Base-by-base conservation (phyloP, 2,797 vertebrate genomes). In the Sebastes kiyomatsui region DNA sequence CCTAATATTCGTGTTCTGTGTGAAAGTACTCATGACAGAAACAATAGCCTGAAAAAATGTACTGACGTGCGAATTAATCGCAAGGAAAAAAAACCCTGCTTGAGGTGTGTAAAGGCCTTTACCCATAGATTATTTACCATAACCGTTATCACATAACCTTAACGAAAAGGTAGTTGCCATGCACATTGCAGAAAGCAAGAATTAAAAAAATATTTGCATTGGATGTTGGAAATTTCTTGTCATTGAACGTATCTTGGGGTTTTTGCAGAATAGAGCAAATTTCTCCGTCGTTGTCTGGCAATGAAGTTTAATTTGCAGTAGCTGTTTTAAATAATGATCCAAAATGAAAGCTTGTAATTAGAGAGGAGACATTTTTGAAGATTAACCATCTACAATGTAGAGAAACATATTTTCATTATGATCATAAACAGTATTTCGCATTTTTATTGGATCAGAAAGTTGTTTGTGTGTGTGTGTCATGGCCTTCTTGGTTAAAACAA, bases 401-500 rank as follows among this genome's bases (percentile, higher is more conserved):
- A 72, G 10, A 62, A 38, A 54, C 67, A n/a, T 8, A 12, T 49
- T 73, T 68, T 62, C 7, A 14, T 72, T 69, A 59, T 20, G 20
- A 72, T 54, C 28, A 74, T 20, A 58, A 60, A 55, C 42, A 32
- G 8, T 27, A 49, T 87, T 87, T 38, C 62, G 7, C 46, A 75
- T 27, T 70, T 68, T 49, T 46, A 67, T 72, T 25, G n/a, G 54
- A 22, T 67, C 35, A 22, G 42, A 83, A 72, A 55, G 65, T 42
- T 72, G 56, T 42, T 16, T 42, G 38, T 68, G 67, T 87, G 79
- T 68, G 49, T 72, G 67, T 87, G 67, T 77, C 69, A 55, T 74
- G 72, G 67, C 52, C 83, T 59, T 90, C 77, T 92, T 66, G 93
- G 94, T 95, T 94, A 95, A 96, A 95, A 95, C 95, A 96, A 96